A percentile compares a stretch with the other conserved stretches of the same genome.
Conservation (phyloP, 2,888 invertebrate species). For the Pemphredon lugubris region DNA sequence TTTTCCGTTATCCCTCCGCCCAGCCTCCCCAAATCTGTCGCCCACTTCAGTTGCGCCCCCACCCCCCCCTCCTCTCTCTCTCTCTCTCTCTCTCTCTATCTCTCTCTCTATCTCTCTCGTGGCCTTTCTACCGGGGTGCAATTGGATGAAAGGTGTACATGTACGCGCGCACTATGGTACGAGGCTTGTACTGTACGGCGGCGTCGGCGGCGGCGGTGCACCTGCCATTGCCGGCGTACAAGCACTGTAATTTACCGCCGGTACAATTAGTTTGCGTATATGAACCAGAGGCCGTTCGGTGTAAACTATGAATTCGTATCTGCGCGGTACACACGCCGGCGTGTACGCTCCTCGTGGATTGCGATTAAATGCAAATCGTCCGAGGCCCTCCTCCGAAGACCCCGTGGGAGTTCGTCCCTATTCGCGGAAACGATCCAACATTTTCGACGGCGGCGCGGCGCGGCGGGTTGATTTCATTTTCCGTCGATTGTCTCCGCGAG, state of each 20-base stretch:
- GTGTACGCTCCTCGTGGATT: slow-evolving; percentile 60
- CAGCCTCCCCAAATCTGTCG: neutral
- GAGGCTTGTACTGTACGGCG: slow-evolving; percentile 59
- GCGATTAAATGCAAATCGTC: slow-evolving; percentile 73
- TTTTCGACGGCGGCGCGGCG: too few species aligned
- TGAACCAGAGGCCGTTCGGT: slow-evolving; percentile 68
- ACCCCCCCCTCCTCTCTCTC: neutral
- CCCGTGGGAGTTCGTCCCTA: slow-evolving; percentile 38
- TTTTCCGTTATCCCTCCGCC: slow-evolving; percentile 27
- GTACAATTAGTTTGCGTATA: slow-evolving; percentile 73
- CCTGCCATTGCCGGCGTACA: slow-evolving; percentile 70
- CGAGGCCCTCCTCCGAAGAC: slow-evolving; percentile 46
- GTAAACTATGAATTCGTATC: slow-evolving; percentile 74
- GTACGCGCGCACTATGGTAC: slow-evolving; percentile 55
- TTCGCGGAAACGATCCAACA: too few species aligned
- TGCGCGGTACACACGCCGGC: slow-evolving; percentile 63
- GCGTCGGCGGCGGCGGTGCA: slow-evolving; percentile 69
- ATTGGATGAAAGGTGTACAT: too few species aligned
- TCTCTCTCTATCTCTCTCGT: slow-evolving; percentile 11
- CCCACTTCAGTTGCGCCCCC: neutral
- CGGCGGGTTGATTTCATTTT: too few species aligned
- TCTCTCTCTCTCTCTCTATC: slow-evolving; percentile 10
- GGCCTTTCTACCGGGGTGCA: slow-evolving; percentile 16
- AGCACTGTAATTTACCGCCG: slow-evolving; percentile 72
- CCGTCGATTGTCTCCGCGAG: too few species aligned